Conservation (phyloP, 2,797 vertebrate species). For the Anguilla obscura region DNA sequence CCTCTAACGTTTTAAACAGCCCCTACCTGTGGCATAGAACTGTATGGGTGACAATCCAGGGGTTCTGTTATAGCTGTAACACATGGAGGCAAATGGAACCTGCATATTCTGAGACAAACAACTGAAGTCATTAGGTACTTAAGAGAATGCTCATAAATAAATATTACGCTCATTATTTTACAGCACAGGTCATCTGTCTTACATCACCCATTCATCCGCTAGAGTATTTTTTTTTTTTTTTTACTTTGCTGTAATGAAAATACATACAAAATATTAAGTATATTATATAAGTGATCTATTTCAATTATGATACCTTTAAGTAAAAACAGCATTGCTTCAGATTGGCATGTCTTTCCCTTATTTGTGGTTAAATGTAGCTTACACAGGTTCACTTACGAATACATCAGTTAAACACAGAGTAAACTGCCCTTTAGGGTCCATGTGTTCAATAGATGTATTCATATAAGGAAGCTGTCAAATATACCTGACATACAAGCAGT, state of each 20-base stretch:
- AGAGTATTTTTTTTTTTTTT: conserved; percentile 49
- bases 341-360: conserved; percentile 15
- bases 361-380: conserved; percentile 15
- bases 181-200: conserved; percentile 72
- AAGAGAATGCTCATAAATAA: conserved; percentile 64
- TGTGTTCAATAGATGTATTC: conserved; percentile 26
- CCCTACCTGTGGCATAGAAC: conserved; percentile 50
- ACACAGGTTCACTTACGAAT: conserved; percentile 25
- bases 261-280: conserved; percentile 45
- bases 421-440: conserved; percentile 4
- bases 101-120: conserved; percentile 65
- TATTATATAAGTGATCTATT: conserved; percentile 47
- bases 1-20: conserved; percentile 50
- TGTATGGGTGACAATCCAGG: conserved; percentile 22
- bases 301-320: conserved; percentile 30
- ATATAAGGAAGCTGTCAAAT: conserved; percentile 29
- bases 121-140: conserved; percentile 70
- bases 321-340: conserved; percentile 13
- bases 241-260: conserved; percentile 53
- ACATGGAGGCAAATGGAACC: conserved; percentile 69
- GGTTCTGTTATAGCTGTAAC: conserved; percentile 52
- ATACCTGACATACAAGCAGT: conserved; percentile 55
- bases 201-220: conserved; percentile 38
- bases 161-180: conserved; percentile 69
- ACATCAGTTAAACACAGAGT: conserved; percentile 29